Evolutionary conservation across 2,888 invertebrate species (phyloP).

Genomic region (Apeira syringaria): DNA sequence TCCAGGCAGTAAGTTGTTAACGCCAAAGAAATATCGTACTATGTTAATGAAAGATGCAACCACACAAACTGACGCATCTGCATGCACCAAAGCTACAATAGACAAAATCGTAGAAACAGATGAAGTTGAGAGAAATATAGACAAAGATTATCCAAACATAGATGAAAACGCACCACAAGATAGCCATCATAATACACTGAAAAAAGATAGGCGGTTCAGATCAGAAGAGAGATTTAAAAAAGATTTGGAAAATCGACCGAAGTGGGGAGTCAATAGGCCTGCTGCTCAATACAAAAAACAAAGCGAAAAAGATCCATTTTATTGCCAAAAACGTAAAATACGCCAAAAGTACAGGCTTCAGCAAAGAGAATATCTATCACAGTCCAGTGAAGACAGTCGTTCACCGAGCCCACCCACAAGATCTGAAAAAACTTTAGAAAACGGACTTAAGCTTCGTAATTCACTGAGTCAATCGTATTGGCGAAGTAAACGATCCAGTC

Average conservation of each 20-base stretch:
- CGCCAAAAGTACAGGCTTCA: slow-evolving; percentile 86
- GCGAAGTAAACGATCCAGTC: slow-evolving; percentile 71
- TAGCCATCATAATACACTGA: slow-evolving; percentile 68
- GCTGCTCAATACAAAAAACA: slow-evolving; percentile 93
- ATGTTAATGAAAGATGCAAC: slow-evolving; percentile 83
- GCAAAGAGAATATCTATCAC: slow-evolving; percentile 78
- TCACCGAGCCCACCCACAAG: slow-evolving; percentile 80
- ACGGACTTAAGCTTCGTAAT: slow-evolving; percentile 64
- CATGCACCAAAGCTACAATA: slow-evolving; percentile 44
- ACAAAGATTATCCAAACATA: slow-evolving; percentile 78
- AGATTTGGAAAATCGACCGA: slow-evolving; percentile 86
- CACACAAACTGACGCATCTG: slow-evolving; percentile 86
- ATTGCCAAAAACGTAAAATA: slow-evolving; percentile 87
- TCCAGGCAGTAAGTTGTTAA: slow-evolving; percentile 54
- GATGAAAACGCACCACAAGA: slow-evolving; percentile 79
- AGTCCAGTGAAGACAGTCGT: slow-evolving; percentile 86
- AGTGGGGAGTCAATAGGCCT: slow-evolving; percentile 91
- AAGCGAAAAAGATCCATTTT: slow-evolving; percentile 94
- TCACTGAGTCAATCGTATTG: slow-evolving; percentile 79
- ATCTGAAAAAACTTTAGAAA: slow-evolving; percentile 65
- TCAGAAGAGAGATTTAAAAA: slow-evolving; percentile 82
- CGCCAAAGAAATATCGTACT: slow-evolving; percentile 76
- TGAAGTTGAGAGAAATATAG: slow-evolving; percentile 65
- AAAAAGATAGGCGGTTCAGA: slow-evolving; percentile 80
- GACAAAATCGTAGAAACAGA: slow-evolving; percentile 65